Conservation (phyloP, 2,797 vertebrate species). For the Lithobates pipiens region DNA sequence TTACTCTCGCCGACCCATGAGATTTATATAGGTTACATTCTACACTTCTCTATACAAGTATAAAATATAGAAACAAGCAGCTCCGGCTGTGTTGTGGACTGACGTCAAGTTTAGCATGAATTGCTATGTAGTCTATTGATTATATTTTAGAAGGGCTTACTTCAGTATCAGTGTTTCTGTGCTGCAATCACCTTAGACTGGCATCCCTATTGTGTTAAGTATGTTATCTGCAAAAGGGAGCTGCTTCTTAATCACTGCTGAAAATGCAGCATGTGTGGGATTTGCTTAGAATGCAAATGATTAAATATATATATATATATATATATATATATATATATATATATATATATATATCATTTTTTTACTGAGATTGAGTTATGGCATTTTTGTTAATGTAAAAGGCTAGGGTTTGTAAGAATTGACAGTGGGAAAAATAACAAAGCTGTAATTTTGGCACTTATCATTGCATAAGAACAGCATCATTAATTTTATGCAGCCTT, state of each 20-base stretch:
- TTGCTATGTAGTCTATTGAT: conserved; percentile 19
- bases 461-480: background rate
- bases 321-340: background rate
- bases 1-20: background rate
- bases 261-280: background rate
- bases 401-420: background rate
- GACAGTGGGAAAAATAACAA: background rate
- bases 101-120: background rate
- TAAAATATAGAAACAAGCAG: background rate
- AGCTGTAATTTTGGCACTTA: background rate
- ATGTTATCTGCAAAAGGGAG: conserved; percentile 3
- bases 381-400: background rate
- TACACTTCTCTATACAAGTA: background rate
- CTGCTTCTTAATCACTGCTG: conserved; percentile 10
- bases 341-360: background rate
- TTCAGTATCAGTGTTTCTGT: conserved; percentile 19
- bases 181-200: conserved; percentile 33
- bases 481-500: too few species aligned
- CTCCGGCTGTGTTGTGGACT: background rate
- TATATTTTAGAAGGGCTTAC: conserved; percentile 5
- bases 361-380: background rate
- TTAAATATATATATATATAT: too few species aligned
- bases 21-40: background rate
- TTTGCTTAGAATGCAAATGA: background rate
- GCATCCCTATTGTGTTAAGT: conserved; percentile 30